A percentile compares a stretch with the other conserved stretches of the same genome.
These are phyloP conservation scores for Platerodrilus igneus DNA, from an alignment of 2,888 invertebrate genomes.

Conservation along the genomic window DNA sequence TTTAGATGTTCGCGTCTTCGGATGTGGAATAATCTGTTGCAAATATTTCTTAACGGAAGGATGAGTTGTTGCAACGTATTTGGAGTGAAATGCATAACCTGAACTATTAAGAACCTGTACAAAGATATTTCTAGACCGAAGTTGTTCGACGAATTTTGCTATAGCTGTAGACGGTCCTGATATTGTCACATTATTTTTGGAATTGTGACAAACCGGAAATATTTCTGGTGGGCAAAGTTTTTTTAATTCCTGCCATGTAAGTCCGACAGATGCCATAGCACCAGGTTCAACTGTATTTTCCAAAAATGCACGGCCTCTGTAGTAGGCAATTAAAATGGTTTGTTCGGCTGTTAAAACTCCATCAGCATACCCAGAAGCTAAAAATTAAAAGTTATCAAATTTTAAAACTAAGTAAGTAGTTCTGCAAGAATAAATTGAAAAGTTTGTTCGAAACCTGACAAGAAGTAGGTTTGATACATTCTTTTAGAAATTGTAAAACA, in stretches of 20 bases:
- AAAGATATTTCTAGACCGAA: constrained; percentile 73
- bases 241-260: constrained; percentile 80
- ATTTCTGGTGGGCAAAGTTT: constrained; percentile 72
- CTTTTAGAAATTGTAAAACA: no score
- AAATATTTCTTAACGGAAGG: constrained; percentile 73
- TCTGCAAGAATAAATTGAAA: no score
- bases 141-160: constrained; percentile 62
- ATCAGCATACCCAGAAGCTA: constrained; percentile 95
- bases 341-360: constrained; percentile 92
- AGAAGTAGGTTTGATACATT: no score
- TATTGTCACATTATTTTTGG: constrained; percentile 87
- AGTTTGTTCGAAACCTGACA: no score
- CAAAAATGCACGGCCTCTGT: constrained; percentile 80
- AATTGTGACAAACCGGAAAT: constrained; percentile 91
- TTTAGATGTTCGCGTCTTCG: constrained; percentile 70
- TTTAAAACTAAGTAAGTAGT: no score
- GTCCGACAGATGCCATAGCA: constrained; percentile 89
- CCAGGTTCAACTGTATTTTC: constrained; percentile 71
- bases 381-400: no score
- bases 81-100: constrained; percentile 91
- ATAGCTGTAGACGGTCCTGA: constrained; percentile 79
- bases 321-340: constrained; percentile 89
- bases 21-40: constrained; percentile 74
- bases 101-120: constrained; percentile 83
- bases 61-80: constrained; percentile 81